Evolutionary conservation across 2,113 vertebrate genomes (phyloP).

Genomic region (Saccopteryx bilineata): DNA sequence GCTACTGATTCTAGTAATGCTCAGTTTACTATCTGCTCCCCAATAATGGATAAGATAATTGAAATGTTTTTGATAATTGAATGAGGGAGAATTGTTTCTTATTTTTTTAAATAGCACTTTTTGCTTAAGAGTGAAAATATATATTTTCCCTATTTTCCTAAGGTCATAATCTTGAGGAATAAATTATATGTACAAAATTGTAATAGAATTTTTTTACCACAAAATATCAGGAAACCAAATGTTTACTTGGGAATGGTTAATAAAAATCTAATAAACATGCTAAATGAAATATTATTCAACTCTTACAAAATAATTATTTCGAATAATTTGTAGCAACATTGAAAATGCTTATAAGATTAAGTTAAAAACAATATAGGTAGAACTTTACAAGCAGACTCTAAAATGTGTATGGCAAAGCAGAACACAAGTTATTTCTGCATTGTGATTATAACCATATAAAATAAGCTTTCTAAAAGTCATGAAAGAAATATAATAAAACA

Average conservation of each 20-base stretch:
- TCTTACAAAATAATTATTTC: conserved; percentile 49
- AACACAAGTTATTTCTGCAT: neutral
- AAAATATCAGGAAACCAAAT: conserved; percentile 47
- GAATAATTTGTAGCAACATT: neutral
- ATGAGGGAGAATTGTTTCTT: neutral
- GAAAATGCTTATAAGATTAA: conserved; percentile 32
- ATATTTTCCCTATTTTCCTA: neutral
- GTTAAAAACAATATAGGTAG: conserved; percentile 19
- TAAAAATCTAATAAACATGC: neutral
- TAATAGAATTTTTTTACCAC: conserved; percentile 13
- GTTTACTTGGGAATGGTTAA: neutral
- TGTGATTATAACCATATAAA: neutral
- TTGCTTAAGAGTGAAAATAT: conserved; percentile 13
- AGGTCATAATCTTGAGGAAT: conserved; percentile 53
- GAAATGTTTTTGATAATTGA: conserved; percentile 5
- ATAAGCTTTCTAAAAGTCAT: conserved; percentile 45
- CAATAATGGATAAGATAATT: neutral
- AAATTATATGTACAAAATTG: neutral
- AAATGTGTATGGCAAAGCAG: neutral
- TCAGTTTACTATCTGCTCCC: neutral
- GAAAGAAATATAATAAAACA: conserved; percentile 33
- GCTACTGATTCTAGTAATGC: neutral
- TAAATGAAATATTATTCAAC: conserved; percentile 18
- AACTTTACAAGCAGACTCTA: conserved; percentile 16
- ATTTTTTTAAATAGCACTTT: neutral